Conservation (phyloP, 2,113 vertebrate genomes). For the Anolis sagrei region DNA sequence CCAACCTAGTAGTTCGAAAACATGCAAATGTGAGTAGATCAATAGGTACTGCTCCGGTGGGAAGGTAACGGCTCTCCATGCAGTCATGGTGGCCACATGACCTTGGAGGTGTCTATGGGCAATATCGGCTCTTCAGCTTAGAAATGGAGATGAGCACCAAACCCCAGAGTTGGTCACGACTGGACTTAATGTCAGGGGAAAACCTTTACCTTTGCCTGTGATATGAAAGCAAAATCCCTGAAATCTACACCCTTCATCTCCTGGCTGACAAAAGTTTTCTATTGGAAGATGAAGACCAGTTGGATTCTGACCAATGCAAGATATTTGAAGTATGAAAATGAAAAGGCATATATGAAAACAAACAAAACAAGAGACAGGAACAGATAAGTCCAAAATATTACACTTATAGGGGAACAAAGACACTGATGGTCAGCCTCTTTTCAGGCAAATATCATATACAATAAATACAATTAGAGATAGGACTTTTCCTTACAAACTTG, state of each 20-base stretch:
- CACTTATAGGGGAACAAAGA: neutral
- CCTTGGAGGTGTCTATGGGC: too few species aligned
- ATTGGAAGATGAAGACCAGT: neutral
- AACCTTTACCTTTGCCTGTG: too few species aligned
- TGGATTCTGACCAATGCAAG: neutral
- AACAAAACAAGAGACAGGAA: neutral
- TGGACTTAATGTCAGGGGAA: too few species aligned
- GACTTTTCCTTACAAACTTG: neutral
- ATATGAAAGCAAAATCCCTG: neutral
- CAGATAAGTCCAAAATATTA: neutral
- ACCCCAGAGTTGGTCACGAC: too few species aligned
- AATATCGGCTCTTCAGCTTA: too few species aligned
- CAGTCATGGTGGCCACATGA: too few species aligned
- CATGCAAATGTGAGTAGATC: too few species aligned
- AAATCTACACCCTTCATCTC: neutral
- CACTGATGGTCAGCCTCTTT: neutral
- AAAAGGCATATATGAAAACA: neutral
- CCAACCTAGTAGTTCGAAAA: too few species aligned
- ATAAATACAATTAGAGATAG: neutral
- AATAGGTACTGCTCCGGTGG: too few species aligned
- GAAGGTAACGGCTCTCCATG: too few species aligned
- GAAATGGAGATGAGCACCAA: too few species aligned
- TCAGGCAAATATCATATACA: neutral
- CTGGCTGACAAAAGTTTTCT: neutral
- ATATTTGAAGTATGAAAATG: neutral